Evolutionary conservation across 1,140 invertebrate species (phyloP).

Genomic region (Lepidurus couesii): DNA sequence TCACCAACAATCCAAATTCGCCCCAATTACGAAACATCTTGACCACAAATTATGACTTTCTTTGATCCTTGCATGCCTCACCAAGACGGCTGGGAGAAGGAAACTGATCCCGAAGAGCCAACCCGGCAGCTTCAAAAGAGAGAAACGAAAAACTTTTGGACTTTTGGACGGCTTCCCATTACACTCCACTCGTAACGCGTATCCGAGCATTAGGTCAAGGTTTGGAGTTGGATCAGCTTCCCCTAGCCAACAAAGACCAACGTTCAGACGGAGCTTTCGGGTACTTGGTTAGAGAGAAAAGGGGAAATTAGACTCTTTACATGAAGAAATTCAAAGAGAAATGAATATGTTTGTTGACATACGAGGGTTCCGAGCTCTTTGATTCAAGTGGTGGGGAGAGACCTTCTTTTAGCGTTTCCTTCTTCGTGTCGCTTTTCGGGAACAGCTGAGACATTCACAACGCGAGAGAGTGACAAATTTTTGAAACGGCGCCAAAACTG

Average conservation of each 20-base stretch:
- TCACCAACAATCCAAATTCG: background rate
- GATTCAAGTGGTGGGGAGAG: background rate
- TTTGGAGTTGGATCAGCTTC: background rate
- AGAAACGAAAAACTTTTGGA: background rate
- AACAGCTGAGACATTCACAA: background rate
- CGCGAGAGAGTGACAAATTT: background rate
- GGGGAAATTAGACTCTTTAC: background rate
- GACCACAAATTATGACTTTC: background rate
- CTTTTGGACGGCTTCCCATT: conserved; percentile 3
- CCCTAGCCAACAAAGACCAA: background rate
- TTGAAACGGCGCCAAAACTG: conserved; percentile 9
- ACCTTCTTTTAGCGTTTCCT: background rate
- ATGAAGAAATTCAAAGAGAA: background rate
- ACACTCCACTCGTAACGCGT: background rate
- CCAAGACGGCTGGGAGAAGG: conserved; percentile 20
- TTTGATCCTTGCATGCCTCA: background rate
- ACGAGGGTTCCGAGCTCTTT: background rate
- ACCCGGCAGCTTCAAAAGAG: background rate
- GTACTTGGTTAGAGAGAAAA: background rate
- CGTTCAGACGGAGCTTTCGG: background rate
- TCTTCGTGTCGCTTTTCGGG: background rate
- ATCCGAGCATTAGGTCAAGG: conserved; percentile 11
- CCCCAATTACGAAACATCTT: background rate
- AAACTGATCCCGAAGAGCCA: conserved; percentile 17
- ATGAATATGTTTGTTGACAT: background rate